Percentiles rank a stretch among this genome's conserved stretches.
These are phyloP conservation scores for Xiphophorus couchianus DNA, from an alignment of 2,113 vertebrate species.

Conservation along the genomic window DNA sequence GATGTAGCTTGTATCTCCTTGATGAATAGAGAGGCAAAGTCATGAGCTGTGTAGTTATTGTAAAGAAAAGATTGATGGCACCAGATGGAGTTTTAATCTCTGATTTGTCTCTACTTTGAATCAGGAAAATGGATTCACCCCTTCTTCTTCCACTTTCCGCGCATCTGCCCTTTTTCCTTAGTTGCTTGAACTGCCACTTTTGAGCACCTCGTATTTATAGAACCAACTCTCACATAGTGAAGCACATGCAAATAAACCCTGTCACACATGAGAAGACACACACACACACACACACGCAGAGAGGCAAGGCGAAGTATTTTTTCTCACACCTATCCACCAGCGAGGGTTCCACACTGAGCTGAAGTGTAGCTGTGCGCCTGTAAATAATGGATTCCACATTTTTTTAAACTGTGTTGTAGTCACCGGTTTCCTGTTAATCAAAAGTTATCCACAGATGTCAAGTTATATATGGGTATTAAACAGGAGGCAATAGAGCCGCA, in stretches of 20 bases:
- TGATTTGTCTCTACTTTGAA: conserved; percentile 30
- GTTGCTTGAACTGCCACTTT: conserved; percentile 51
- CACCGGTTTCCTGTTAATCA: conserved; percentile 55
- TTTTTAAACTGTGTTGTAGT: conserved; percentile 52
- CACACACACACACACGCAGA: background rate
- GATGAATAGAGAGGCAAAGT: conserved; percentile 52
- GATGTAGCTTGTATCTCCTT: conserved; percentile 48
- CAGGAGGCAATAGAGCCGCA: conserved; percentile 43
- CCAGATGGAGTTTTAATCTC: conserved; percentile 43
- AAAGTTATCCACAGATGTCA: conserved; percentile 46
- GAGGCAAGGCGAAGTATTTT: conserved; percentile 4
- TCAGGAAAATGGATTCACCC: conserved; percentile 22
- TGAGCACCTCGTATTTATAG: conserved; percentile 79
- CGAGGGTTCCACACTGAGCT: background rate
- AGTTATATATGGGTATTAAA: conserved; percentile 47
- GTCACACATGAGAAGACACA: conserved; percentile 28
- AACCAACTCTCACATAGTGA: conserved; percentile 56
- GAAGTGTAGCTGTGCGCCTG: background rate
- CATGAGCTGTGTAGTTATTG: conserved; percentile 42
- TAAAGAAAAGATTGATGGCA: conserved; percentile 57
- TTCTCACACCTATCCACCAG: conserved; percentile 15
- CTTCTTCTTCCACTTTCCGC: conserved; percentile 20
- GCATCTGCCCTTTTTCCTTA: conserved; percentile 33
- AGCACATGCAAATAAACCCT: conserved; percentile 55
- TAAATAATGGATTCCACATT: conserved; percentile 19